Evolutionary conservation across 2,113 vertebrate genomes (phyloP).

Genomic region (Gymnarchus niloticus): DNA sequence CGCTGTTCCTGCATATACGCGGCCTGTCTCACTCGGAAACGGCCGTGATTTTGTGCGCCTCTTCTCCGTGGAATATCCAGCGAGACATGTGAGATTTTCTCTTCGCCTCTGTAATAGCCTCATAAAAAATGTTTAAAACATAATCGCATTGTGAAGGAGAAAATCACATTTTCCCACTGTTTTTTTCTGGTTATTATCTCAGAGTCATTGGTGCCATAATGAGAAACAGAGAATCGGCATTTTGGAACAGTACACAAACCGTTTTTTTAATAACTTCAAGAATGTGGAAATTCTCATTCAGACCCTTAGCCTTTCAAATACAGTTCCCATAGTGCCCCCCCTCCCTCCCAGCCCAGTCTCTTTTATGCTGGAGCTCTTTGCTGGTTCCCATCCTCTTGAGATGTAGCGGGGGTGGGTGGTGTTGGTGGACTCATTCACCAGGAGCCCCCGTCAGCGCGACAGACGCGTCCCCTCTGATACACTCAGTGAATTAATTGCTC

Average conservation of each 20-base stretch:
- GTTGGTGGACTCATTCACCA: constrained; percentile 68
- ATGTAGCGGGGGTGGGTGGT: constrained; percentile 47
- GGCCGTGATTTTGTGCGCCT: background rate
- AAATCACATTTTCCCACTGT: constrained; percentile 28
- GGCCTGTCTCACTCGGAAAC: background rate
- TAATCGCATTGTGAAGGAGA: constrained; percentile 13
- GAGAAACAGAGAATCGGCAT: constrained; percentile 49
- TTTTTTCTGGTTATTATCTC: background rate
- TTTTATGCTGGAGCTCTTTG: constrained; percentile 40
- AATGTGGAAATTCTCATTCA: constrained; percentile 49
- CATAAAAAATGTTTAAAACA: constrained; percentile 24
- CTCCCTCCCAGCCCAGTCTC: constrained; percentile 21
- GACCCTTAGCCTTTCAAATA: constrained; percentile 58
- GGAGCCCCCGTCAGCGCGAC: constrained; percentile 75
- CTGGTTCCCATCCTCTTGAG: constrained; percentile 49
- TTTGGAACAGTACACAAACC: constrained; percentile 58
- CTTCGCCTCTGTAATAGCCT: constrained; percentile 38
- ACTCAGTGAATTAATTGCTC: constrained; percentile 98
- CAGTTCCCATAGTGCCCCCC: constrained; percentile 63
- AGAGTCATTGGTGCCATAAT: constrained; percentile 9
- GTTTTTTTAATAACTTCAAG: constrained; percentile 33
- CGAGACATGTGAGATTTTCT: background rate
- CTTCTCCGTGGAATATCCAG: background rate
- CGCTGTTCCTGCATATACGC: background rate
- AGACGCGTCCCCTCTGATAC: constrained; percentile 94